Base-by-base conservation (phyloP, 2,113 vertebrate species). In the Cathartes aura region DNA sequence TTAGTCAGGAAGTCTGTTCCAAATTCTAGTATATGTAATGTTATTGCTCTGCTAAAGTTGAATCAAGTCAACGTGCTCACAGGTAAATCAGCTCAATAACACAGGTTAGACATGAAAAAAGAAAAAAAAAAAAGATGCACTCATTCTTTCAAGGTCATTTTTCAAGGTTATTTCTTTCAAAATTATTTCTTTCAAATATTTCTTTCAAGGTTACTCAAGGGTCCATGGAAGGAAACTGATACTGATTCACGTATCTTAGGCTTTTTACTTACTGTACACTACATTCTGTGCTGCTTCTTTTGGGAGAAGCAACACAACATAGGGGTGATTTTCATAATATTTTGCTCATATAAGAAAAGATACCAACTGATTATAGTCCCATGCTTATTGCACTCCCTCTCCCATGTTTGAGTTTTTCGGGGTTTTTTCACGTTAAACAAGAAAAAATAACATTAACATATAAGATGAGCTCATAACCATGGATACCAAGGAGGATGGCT, bases 51-150 rank as follows among this genome's bases (percentile, higher is more conserved):
- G 47, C 38, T 90, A 15, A 78, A 84, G 17, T 53, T 63, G 26
- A 87, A 90, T 42, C 56, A 45, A 81, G 29, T n/a, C 36, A 87
- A 19, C 1, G 2, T 64, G n/a, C 55, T 74, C 27, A 66, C 23
- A 62, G 34, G 40, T 52, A 30, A 78, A 64, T 81, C 22, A 52
- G 11, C 4, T 58, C 30, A 70, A 59, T 71, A 58, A 34, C 38
- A 79, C 19, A 59, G 29, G 15, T 82, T 85, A 63, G n/a, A 74
- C 20, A 50, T 15, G 8, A 14, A 5, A 38, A 59, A 47, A 30
- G 5, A 40, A 12, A 23, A 6, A 13, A 29, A 64, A 42, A 52
- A n/a, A 56, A 20, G 3, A 14, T 1, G 1, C 9, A 32, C 11
- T 63, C 6, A 34, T n/a, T 30, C 9, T 88, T 68, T 89, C 22